Evolutionary conservation across 2,113 vertebrate genomes (phyloP).

Genomic region (Larimichthys crocea): DNA sequence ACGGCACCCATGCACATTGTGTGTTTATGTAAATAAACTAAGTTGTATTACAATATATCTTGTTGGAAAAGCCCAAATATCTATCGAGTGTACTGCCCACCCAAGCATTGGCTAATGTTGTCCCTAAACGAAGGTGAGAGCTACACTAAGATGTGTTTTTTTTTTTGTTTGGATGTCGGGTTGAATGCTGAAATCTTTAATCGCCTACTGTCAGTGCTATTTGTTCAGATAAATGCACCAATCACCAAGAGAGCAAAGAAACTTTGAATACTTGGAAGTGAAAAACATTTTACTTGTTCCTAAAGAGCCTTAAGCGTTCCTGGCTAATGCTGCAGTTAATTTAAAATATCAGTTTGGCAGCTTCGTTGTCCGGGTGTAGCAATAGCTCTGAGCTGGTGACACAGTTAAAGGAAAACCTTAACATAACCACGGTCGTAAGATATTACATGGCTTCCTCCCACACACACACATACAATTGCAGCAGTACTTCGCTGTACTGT

Average conservation of each 20-base stretch:
- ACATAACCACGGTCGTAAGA: background rate
- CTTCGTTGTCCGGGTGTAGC: slow-evolving; percentile 2
- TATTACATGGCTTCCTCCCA: slow-evolving; percentile 17
- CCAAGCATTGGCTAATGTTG: background rate
- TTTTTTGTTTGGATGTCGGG: too few species aligned
- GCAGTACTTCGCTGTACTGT: background rate
- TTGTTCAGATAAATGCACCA: slow-evolving; percentile 1
- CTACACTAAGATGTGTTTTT: background rate
- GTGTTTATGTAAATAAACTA: too few species aligned
- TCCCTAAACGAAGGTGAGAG: background rate
- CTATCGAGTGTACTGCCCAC: background rate
- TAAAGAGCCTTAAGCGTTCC: slow-evolving; percentile 12
- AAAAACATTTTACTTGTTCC: slow-evolving; percentile 21
- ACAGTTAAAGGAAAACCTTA: slow-evolving; percentile 18
- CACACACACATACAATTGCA: background rate
- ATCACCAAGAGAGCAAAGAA: background rate
- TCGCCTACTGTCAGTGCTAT: background rate
- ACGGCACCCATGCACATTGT: background rate
- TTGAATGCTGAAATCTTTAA: background rate
- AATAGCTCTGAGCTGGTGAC: slow-evolving; percentile 8
- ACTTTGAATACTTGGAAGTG: slow-evolving; percentile 4
- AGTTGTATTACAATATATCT: background rate
- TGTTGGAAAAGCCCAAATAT: background rate
- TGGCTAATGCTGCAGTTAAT: slow-evolving; percentile 7
- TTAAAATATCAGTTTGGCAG: slow-evolving; percentile 21